Base-by-base conservation (phyloP, 1,140 invertebrate species). In the Euglossa dilemma region DNA sequence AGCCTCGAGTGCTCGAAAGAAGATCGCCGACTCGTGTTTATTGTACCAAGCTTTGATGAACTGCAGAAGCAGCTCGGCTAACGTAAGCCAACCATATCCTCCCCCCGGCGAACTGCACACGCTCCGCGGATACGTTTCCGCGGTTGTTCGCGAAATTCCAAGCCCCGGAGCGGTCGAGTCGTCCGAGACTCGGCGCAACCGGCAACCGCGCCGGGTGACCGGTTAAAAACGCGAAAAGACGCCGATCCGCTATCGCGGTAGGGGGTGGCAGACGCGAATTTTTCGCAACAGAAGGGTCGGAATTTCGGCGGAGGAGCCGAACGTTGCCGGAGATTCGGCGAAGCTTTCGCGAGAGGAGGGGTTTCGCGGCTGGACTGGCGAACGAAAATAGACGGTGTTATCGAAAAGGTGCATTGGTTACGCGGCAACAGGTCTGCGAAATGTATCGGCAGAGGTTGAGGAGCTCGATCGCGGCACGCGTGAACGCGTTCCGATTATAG, bases 361-460 rank as follows among this genome's bases (percentile, higher is more conserved):
- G 36, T 72, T 45, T 78, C 50, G n/a, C 6, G 78, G 64, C n/a
- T 78, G 52, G 76, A 71, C 57, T 63, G 28, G 69, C 23, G 56
- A 56, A 67, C 81, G 16, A 20, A 86, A 86, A 86, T 86, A 86
- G 85, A 67, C n/a, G 6, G 36, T 57, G 83, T 76, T 86, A 85
- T 86, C 85, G 83, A 16, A 18, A 57, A 84, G 83, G 78, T 86
- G 83, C 67, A 73, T 76, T 72, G 54, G 64, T 70, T 50, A 36
- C 59, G 72, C 76, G 76, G 86, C 86, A 84, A 87, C 85, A 87
- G 85, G 86, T 87, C 86, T 87, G 86, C 67, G 86, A 72, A 84
- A 86, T 67, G 80, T 86, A 84, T 84, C 59, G 63, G 52, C 36
- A 61, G 74, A 63, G 20, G 63, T 43, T 25, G 56, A 64, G 18